phyloP scores from a whole-genome alignment of 2,888 invertebrate genomes.

The Phasia obesa region DNA sequence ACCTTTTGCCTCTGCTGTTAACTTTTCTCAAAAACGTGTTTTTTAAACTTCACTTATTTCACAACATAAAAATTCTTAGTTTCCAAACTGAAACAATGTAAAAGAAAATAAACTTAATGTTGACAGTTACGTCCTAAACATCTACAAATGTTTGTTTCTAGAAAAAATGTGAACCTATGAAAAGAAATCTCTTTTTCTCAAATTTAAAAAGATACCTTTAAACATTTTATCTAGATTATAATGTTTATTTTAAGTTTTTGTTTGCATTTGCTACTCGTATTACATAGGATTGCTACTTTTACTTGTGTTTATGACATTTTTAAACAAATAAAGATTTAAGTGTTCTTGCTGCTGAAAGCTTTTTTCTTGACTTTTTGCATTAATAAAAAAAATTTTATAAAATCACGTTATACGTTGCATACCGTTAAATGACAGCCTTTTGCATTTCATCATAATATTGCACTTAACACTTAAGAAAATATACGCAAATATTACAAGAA shows the following conservation, averaged over 20 bases:
- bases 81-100: constrained; percentile 9
- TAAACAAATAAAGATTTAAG: constrained; percentile 29
- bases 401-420: constrained; percentile 69
- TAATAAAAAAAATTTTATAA: constrained; percentile 56
- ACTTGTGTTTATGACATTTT: neutral
- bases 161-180: neutral
- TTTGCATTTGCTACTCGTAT: constrained; percentile 56
- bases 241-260: constrained; percentile 47
- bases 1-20: neutral
- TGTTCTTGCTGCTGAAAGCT: constrained; percentile 36
- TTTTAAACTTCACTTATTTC: neutral
- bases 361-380: constrained; percentile 9
- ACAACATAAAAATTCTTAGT: constrained; percentile 10
- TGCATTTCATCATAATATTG: constrained; percentile 58
- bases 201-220: constrained; percentile 54
- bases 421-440: constrained; percentile 58
- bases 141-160: neutral
- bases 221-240: constrained; percentile 41
- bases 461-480: neutral
- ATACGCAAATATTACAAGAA: neutral
- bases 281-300: constrained; percentile 51
- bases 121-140: constrained; percentile 32
- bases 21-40: neutral
- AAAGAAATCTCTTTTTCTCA: constrained; percentile 7
- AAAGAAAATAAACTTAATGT: constrained; percentile 46